Evolutionary conservation across 2,113 vertebrate species (phyloP).

Genomic region (Cardinalis cardinalis): DNA sequence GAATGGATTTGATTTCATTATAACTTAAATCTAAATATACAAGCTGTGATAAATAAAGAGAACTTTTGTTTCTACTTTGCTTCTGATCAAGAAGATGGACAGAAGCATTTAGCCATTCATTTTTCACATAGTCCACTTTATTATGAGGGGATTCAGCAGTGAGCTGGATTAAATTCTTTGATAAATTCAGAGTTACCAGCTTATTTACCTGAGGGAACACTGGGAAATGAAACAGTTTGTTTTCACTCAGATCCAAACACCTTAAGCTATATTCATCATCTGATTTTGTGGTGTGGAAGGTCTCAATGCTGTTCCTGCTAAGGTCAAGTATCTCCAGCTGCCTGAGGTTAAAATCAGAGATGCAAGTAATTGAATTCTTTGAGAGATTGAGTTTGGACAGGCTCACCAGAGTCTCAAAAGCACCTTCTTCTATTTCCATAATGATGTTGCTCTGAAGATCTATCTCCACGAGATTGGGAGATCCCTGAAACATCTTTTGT

Average conservation of each 20-base stretch:
- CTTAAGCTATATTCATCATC: conserved; percentile 70
- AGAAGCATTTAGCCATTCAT: conserved; percentile 35
- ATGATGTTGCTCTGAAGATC: conserved; percentile 92
- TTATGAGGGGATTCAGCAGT: conserved; percentile 38
- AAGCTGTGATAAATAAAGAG: conserved; percentile 66
- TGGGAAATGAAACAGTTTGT: conserved; percentile 86
- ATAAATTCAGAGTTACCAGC: conserved; percentile 82
- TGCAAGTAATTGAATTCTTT: conserved; percentile 92
- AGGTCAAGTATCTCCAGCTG: conserved; percentile 84
- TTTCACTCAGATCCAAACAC: conserved; percentile 86
- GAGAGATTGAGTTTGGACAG: conserved; percentile 89
- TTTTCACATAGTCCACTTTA: conserved; percentile 37
- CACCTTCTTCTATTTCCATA: conserved; percentile 90
- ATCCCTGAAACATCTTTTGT: conserved; percentile 76
- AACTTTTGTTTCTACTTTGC: conserved; percentile 32
- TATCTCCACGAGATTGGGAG: conserved; percentile 71
- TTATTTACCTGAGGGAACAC: conserved; percentile 77
- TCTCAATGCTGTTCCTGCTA: conserved; percentile 90
- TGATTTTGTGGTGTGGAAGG: conserved; percentile 74
- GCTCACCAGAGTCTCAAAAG: conserved; percentile 79
- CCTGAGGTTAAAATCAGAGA: conserved; percentile 87
- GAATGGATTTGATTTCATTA: conserved; percentile 84
- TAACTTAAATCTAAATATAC: conserved; percentile 88
- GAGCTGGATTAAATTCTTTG: conserved; percentile 83
- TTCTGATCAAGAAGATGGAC: neutral